Evolutionary conservation across 2,797 vertebrate species (phyloP), one percentile per base, ranked within the genome.

Genomic region (Sebastiscus tertius): DNA sequence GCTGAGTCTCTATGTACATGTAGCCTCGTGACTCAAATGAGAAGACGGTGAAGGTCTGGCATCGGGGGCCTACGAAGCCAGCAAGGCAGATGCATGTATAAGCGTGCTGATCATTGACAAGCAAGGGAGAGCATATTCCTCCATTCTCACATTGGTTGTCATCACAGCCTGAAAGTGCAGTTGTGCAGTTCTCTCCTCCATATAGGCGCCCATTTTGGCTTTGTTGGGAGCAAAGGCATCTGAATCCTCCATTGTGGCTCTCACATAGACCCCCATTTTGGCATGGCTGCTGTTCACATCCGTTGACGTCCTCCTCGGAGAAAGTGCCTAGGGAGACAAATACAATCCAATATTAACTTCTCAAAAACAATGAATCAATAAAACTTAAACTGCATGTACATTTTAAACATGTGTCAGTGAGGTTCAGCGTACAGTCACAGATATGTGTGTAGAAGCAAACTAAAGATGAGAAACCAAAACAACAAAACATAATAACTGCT

Each of bases 191-290:
- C 55, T 90, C 89, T 36, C 98, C 98, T 24, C 97, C 97, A 0
- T 97, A 98, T 61, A 96, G 93, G 14, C 75, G 92, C 8, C 96
- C 95, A 22, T 94, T 94, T 75, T 81, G 86, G 74, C 92, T 93
- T 67, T 89, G 91, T 75, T 88, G 77, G 20, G 95, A 94, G 79
- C 98, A 99, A 75, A 94, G 96, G 87, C 98, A 99, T 74, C 89
- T 94, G 82, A 96, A 97, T 80, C 91, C 94, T 67, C 94, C 96
- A 33, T 73, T 84, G 78, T 94, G 91, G 85, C 92, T 96, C 84
- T 97, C 95, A 89, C 98, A 99, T 6, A 90, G 92, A 3, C 97
- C 97, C 58, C 96, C 96, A 5, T 99, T 98, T 91, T 95, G 96
- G 90, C 98, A 99, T 58, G 97, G 96, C 59, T 95, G 95, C 14